phyloP scores from a whole-genome alignment of 2,888 invertebrate species.

The Pseudolycoriella hygida region DNA sequence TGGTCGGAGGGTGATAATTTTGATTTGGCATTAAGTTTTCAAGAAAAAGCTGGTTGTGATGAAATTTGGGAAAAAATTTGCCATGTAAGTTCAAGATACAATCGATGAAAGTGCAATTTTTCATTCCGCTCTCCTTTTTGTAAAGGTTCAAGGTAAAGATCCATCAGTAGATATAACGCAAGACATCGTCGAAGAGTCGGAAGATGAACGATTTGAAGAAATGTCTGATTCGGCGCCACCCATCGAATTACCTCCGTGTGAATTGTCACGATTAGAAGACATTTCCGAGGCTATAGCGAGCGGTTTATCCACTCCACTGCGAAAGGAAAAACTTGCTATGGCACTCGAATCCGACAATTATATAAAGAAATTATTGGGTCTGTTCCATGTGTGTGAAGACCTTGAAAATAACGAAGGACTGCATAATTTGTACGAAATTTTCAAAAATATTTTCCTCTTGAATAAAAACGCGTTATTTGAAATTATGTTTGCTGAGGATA shows the following conservation, averaged over 20 bases:
- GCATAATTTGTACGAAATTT: slow-evolving; percentile 92
- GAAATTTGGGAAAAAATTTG: slow-evolving; percentile 99
- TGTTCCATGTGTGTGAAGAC: slow-evolving; percentile 96
- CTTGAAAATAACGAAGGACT: slow-evolving; percentile 87
- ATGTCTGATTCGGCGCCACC: slow-evolving; percentile 89
- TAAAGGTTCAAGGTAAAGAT: slow-evolving; percentile 92
- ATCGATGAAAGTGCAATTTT: no score
- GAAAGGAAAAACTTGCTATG: slow-evolving; percentile 86
- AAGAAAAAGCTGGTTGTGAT: slow-evolving; percentile 99
- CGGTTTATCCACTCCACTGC: slow-evolving; percentile 72
- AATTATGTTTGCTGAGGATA: slow-evolving; percentile 93
- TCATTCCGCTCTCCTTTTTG: slow-evolving; percentile 1
- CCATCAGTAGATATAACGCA: slow-evolving; percentile 96
- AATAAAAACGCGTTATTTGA: slow-evolving; percentile 96
- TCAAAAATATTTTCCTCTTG: slow-evolving; percentile 94
- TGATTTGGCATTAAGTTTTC: slow-evolving; percentile 97
- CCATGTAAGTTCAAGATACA: slow-evolving; percentile 39
- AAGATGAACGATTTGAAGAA: slow-evolving; percentile 93
- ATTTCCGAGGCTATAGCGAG: slow-evolving; percentile 84
- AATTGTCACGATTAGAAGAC: slow-evolving; percentile 82
- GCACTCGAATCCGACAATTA: slow-evolving; percentile 90
- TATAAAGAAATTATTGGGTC: slow-evolving; percentile 81
- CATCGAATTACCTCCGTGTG: slow-evolving; percentile 88
- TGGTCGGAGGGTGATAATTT: slow-evolving; percentile 99
- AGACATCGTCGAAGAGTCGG: slow-evolving; percentile 88